A percentile compares a stretch with the other conserved stretches of the same genome.
Conservation (phyloP, 2,113 vertebrate genomes). For the Nesoenas mayeri region DNA sequence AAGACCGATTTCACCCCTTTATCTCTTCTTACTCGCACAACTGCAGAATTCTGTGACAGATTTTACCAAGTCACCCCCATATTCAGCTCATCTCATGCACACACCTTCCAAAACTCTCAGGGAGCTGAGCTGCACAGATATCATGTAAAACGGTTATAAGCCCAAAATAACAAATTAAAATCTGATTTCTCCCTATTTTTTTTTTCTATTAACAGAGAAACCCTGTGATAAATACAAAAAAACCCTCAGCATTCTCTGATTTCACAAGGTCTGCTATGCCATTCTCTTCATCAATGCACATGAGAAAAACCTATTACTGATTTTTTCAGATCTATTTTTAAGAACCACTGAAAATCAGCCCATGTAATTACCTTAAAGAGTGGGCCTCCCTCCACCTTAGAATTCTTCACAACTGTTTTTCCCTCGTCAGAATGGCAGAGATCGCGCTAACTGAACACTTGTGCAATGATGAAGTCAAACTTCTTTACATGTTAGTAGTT, state of each 20-base stretch:
- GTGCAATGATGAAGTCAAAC: neutral
- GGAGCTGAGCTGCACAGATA: neutral
- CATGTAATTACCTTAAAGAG: neutral
- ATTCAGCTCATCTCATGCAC: neutral
- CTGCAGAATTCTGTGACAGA: neutral
- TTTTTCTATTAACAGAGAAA: neutral
- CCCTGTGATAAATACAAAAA: neutral
- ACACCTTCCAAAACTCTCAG: neutral
- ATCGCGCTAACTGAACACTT: neutral
- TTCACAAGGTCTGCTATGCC: neutral
- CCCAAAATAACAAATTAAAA: neutral
- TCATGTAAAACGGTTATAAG: neutral
- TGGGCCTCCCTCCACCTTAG: neutral
- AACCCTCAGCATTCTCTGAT: neutral
- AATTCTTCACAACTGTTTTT: neutral
- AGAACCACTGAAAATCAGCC: neutral
- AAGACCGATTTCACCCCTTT: rapidly evolving
- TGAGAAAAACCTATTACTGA: neutral
- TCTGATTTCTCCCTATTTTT: neutral
- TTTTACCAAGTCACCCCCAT: neutral
- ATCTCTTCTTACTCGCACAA: neutral
- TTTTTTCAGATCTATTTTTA: neutral
- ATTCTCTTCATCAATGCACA: neutral
- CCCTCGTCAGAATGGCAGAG: neutral
- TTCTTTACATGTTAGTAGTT: neutral